Conservation (phyloP, 2,888 invertebrate species). For the Carcina quercana region DNA sequence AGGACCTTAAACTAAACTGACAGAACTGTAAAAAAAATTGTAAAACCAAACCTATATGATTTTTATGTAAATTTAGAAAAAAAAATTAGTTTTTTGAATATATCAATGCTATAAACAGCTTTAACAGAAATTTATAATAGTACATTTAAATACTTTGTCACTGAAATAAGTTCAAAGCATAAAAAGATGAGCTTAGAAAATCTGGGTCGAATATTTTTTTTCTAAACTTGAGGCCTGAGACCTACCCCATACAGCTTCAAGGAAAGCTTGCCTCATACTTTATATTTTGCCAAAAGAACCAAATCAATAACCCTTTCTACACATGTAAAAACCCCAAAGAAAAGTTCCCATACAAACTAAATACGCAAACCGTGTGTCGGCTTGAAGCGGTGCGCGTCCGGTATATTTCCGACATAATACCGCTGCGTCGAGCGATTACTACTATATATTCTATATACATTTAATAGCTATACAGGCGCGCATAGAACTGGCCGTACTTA, state of each 20-base stretch:
- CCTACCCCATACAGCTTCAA: constrained; percentile 54
- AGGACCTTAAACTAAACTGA: too few relatives aligned
- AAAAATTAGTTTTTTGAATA: too few relatives aligned
- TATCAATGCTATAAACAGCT: too few relatives aligned
- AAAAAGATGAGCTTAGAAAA: too few relatives aligned
- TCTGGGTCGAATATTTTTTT: constrained; percentile 20
- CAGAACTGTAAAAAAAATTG: too few relatives aligned
- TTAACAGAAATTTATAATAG: too few relatives aligned
- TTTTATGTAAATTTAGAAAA: too few relatives aligned
- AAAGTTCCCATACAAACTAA: constrained; percentile 72
- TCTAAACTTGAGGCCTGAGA: constrained; percentile 33
- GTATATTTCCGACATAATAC: constrained; percentile 76
- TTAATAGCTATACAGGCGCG: constrained; percentile 76
- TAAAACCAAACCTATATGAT: too few relatives aligned
- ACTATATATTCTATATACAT: constrained; percentile 76
- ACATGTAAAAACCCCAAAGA: constrained; percentile 61
- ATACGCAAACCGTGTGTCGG: constrained; percentile 62
- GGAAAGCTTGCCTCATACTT: constrained; percentile 55
- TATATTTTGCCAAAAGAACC: constrained; percentile 62
- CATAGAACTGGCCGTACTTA: constrained; percentile 76
- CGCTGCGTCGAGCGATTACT: constrained; percentile 76
- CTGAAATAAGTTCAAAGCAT: too few relatives aligned
- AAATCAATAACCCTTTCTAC: constrained; percentile 53
- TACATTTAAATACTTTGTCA: too few relatives aligned
- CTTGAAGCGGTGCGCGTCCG: constrained; percentile 67